Base-by-base conservation (phyloP, 2,888 invertebrate genomes). In the Nymphalis c-album region DNA sequence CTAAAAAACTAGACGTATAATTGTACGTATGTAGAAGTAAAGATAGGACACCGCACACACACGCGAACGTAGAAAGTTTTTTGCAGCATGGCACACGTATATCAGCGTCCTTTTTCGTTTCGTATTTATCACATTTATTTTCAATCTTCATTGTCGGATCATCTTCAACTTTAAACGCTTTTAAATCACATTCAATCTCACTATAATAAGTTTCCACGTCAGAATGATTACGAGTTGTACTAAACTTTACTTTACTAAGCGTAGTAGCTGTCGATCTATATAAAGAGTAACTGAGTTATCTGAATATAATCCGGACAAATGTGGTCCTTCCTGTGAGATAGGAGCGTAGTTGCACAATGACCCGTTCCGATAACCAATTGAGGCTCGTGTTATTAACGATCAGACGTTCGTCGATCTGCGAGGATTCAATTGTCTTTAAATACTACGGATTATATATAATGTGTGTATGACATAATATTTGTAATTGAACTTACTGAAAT, bases 251-350 rank as follows among this genome's bases (percentile, higher is more conserved):
- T n/a, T n/a, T n/a, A n/a, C n/a, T n/a, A 55, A 63, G 45, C 59
- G 67, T 60, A 69, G 22, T 22, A 55, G 64, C 57, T 66, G 68
- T 60, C 68, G 58, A 66, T 74, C 58, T 53, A 48, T 73, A 62
- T 50, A 53, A 55, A 55, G 66, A 63, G 71, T 69, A 71, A 72
- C 74, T 69, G 76, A 78, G 80, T 82, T 89, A 87, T 89, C 86
- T 82, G 82, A 74, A 79, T 77, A 78, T 86, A 86, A 87, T 90
- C 85, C 87, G 76, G 76, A 74, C 77, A 82, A 88, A 88, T 86
- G 76, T 85, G 83, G 79, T 73, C 78, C 88, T 90, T 92, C 92
- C 91, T 87, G 90, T 75, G 76, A 75, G 82, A 84, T 85, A 83
- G 73, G 79, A 77, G 31, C 31, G 45, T 67, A 48, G 48, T 90